Evolutionary conservation across 2,888 invertebrate species (phyloP), one percentile per base, ranked within the genome.

Genomic region (Cataglyphis albicans): DNA sequence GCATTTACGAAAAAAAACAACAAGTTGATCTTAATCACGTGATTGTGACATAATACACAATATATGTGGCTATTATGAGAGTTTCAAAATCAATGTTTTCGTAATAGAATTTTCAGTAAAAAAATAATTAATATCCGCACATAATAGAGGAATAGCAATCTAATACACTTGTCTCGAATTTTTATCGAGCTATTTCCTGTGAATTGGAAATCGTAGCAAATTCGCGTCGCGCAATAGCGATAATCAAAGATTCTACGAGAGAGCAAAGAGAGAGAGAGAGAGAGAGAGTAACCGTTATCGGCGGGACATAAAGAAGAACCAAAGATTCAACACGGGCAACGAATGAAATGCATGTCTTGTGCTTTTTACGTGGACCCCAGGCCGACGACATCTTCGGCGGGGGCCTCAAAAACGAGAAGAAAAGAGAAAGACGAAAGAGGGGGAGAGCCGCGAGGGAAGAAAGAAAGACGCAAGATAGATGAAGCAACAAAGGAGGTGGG

Each of bases 271-370:
- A 55, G 29, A 59, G 41, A 80, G 48, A 41, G 59, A 57, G 48
- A 55, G 29, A 59, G 41, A 78, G 65, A 84, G 76, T 72, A 81
- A 81, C 85, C 65, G 52, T 82, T 52, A 52, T 85, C 85, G 84
- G 87, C 85, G 88, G 87, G 84, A 90, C 90, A 91, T 90, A 91
- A 91, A 91, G 91, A 89, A 91, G 90, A 90, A 90, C 52, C 89
- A 87, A 86, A 90, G 87, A 61, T 87, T 92, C 90, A 89, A 91
- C 92, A 91, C 92, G 90, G 90, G 92, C 91, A 90, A 90, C 78
- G 91, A 93, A 92, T 91, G 92, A 93, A 93, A 93, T 91, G 92
- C 92, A 91, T 91, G 92, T 93, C 92, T 90, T 89, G 88, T 90
- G 91, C 91, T 93, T 92, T 93, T 93, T 92, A 89, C 88, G 87